Evolutionary conservation across 1,140 invertebrate species (phyloP), one percentile per base, ranked within the genome.

Genomic region (Coptotermes formosanus): DNA sequence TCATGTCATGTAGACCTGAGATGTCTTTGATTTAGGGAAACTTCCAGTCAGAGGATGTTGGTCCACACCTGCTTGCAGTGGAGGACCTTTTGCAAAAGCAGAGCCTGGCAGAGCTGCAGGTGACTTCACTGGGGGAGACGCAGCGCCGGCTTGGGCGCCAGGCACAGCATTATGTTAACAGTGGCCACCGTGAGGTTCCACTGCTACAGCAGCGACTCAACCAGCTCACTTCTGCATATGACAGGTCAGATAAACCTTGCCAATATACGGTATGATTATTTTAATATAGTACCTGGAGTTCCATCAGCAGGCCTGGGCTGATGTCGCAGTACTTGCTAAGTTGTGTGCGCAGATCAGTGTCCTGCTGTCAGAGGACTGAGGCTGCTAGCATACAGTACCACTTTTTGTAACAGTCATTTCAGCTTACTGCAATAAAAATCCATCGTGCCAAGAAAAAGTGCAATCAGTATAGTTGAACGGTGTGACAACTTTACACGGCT

Each of bases 1-100:
- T 38, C 38, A 38, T 38, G 38, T 38, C 38, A 38, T 38, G 38
- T 38, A 38, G 38, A 38, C 38, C 38, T 38, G 38, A 38, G 38
- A 55, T 2, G 12, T 55, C 52, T 55, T 19, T 55, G 14, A 55
- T 55, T 16, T 92, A 97, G 92, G 91, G 94, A 0, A 95, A 96
- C 88, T 96, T 98, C 90, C 94, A 95, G 87, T 97, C 97, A 16
- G 95, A 96, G 86, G 97, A 99, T 89, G 95, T 96, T 6, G 98
- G 97, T 1, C 95, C 96, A 0, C 98, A 99, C 92, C 91, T 99
- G 43, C 91, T 98, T 82, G 98, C 95, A 44, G 97, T 98, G 3
- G 98, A 99, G 90, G 97, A 99, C 88, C 92, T 98, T 21, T 91
- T 99, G 45, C 98, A 99, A 89, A 97, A 98, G 88, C 98, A 99